These are phyloP conservation scores for Mimachlamys varia DNA, from an alignment of 2,888 invertebrate species.

Conservation along the genomic window DNA sequence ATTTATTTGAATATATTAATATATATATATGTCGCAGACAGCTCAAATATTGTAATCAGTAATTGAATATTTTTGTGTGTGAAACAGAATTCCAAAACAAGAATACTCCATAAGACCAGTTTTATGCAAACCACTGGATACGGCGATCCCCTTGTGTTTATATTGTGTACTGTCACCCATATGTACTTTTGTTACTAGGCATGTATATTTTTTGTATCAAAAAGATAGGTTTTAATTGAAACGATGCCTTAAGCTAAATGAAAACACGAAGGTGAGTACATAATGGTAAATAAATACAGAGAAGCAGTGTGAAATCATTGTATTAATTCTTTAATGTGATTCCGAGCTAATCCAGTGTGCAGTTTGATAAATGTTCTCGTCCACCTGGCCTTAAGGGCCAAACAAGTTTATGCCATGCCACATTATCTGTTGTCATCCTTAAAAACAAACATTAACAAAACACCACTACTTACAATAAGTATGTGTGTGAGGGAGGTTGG, in stretches of 20 bases:
- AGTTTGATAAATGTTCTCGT: neutral
- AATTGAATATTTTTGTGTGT: conserved; percentile 11
- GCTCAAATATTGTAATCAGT: conserved; percentile 28
- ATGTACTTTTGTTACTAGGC: neutral
- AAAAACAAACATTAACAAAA: too few relatives aligned
- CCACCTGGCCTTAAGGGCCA: neutral
- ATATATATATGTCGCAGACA: neutral
- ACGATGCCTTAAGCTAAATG: neutral
- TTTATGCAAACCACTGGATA: conserved; percentile 19
- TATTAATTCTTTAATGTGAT: neutral
- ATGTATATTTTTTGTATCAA: conserved; percentile 5
- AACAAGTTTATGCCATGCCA: neutral
- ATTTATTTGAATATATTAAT: neutral
- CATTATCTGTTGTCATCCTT: neutral
- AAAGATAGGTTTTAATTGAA: neutral
- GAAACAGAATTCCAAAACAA: conserved; percentile 13
- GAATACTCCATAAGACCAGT: neutral
- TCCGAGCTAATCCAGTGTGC: neutral
- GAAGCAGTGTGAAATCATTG: neutral
- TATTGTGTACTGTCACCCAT: neutral
- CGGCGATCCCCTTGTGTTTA: neutral
- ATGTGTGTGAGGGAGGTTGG: too few relatives aligned
- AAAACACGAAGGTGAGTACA: neutral
- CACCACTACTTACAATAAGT: too few relatives aligned
- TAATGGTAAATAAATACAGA: neutral